Base-by-base conservation (phyloP, 2,113 vertebrate genomes). In the Grammatotria lemairii region DNA sequence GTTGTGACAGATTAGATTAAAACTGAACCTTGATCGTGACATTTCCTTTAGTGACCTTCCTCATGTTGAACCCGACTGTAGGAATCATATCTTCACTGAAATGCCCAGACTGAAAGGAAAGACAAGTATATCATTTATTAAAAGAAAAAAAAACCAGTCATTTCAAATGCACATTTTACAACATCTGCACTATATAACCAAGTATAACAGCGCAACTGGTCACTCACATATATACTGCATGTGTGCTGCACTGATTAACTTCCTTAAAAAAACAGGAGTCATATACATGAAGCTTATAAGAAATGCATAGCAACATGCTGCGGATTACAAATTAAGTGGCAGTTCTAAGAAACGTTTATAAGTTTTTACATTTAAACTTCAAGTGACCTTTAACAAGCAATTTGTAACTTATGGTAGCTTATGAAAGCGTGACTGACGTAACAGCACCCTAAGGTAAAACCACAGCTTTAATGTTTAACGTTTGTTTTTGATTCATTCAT, bases 1-100 rank as follows among this genome's bases (percentile, higher is more conserved):
- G 45, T 28, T 47, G 17, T 21, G 6, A 38, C 7, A 40, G 19
- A 65, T 54, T n/a, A 53, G 28, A 57, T 35, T 21, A 3, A 89
- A 81, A 78, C 47, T 4, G 28, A 58, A 97, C 96, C 96, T 97
- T 97, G 90, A 97, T 97, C 45, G 96, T 97, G 90, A 97, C 96
- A 4, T 97, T 97, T 95, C 96, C 96, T 96, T 97, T 97, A 33
- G 96, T 94, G 92, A 97, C 96, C 87, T 97, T 97, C 90, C 97
- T 97, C 97, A 98, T 98, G 93, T 98, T 98, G 96, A 98, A 98
- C 17, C 97, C 98, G 3, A 98, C 97, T 42, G 97, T 98, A 47
- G 97, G 97, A 91, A 98, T 98, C 98, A 97, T 97, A 94, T 98
- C 98, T 96, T 98, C 97, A 87, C 96, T 97, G 94, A 98, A 97